phyloP scores from a whole-genome alignment of 2,113 vertebrate genomes.

The Pteronura brasiliensis region DNA sequence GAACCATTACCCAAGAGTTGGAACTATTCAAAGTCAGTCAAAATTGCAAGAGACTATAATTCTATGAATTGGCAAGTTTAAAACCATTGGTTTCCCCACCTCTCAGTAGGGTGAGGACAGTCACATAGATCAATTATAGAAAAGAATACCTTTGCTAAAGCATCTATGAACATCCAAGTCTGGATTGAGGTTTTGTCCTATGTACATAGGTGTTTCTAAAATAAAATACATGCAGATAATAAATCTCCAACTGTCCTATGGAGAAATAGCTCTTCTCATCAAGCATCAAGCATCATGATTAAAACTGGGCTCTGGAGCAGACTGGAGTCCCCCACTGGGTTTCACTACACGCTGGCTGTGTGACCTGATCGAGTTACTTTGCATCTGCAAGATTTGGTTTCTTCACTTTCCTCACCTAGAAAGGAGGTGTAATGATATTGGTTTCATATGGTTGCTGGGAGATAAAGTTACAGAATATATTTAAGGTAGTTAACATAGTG shows the following conservation, averaged over 20 bases:
- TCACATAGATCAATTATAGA: not conserved
- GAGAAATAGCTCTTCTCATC: not conserved
- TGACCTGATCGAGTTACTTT: not conserved
- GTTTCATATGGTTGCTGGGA: not conserved
- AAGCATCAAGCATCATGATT: not conserved
- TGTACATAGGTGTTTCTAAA: not conserved
- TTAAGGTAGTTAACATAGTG: not conserved
- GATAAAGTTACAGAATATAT: not conserved
- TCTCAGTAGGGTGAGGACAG: not conserved
- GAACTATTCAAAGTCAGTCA: not conserved
- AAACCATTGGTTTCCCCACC: not conserved
- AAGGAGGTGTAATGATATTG: not conserved
- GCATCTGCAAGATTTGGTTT: not conserved
- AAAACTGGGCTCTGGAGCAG: not conserved
- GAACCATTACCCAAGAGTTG: not conserved
- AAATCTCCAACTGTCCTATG: not conserved
- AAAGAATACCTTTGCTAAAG: not conserved
- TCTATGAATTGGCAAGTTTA: not conserved
- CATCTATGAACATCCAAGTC: not conserved
- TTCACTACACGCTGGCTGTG: not conserved
- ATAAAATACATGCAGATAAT: not conserved
- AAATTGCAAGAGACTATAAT: not conserved
- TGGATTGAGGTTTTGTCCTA: not conserved
- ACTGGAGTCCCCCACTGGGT: not conserved
- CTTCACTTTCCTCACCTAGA: not conserved